Percentiles rank a stretch among this genome's conserved stretches.
These are phyloP conservation scores for Tachyglossus aculeatus DNA, from an alignment of 2,797 vertebrate species.

Conservation along the genomic window DNA sequence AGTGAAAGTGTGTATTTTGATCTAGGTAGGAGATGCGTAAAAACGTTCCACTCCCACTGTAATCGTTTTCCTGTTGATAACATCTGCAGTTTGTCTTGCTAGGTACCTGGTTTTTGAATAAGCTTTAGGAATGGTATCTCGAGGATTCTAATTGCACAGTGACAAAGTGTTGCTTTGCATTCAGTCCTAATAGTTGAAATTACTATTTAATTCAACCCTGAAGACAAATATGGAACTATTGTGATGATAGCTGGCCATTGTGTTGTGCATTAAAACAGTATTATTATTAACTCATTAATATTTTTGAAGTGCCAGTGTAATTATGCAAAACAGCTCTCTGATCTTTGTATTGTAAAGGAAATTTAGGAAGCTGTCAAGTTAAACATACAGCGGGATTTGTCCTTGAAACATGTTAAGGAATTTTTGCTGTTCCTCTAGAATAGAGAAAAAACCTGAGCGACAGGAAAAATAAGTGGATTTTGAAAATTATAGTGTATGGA, in stretches of 20 bases:
- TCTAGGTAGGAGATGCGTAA: too few relatives aligned
- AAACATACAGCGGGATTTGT: not conserved
- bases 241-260: not conserved
- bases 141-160: not conserved
- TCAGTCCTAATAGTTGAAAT: not conserved
- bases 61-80: not conserved
- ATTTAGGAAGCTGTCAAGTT: slow-evolving; percentile 12
- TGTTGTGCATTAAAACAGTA: not conserved
- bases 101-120: not conserved
- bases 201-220: not conserved
- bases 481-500: too few relatives aligned
- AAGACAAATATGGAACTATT: not conserved
- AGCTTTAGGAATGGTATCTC: rapidly evolving
- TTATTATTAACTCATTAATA: not conserved
- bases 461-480: not conserved
- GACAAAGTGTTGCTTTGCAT: not conserved
- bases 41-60: not conserved
- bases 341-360: not conserved
- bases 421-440: slow-evolving; percentile 5
- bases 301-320: not conserved
- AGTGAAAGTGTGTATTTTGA: too few relatives aligned
- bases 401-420: not conserved
- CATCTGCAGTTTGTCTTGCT: not conserved
- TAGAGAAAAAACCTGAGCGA: not conserved
- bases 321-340: slow-evolving; percentile 4